These are phyloP conservation scores for Nephrotoma guestfalica DNA, from an alignment of 2,888 invertebrate species.

Conservation along the genomic window DNA sequence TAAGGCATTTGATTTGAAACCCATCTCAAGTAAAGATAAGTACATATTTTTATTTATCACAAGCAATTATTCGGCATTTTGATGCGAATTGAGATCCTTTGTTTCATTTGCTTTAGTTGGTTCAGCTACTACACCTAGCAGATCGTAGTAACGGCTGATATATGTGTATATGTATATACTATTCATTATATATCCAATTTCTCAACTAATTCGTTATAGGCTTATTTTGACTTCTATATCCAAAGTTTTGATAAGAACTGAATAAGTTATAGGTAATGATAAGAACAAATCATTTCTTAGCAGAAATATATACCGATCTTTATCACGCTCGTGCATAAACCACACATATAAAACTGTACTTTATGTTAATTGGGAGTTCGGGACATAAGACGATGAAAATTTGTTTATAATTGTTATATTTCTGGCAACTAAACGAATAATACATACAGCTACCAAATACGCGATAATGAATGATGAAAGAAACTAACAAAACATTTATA, in stretches of 20 bases:
- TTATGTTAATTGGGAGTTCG: too few species aligned
- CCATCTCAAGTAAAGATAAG: background rate
- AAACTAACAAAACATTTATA: background rate
- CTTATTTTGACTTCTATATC: background rate
- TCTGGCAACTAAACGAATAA: background rate
- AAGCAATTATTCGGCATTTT: background rate
- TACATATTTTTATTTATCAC: too few species aligned
- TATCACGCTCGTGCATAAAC: too few species aligned
- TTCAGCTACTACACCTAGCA: too few species aligned
- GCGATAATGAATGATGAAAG: background rate
- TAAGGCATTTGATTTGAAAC: background rate
- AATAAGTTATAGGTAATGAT: background rate
- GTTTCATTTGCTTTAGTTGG: too few species aligned
- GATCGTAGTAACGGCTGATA: too few species aligned
- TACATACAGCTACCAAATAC: too few species aligned
- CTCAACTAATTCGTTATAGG: background rate
- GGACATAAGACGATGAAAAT: background rate
- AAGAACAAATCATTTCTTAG: background rate
- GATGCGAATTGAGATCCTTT: too few species aligned
- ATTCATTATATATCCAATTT: too few species aligned
- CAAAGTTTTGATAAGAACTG: background rate
- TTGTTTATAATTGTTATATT: background rate
- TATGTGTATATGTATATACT: too few species aligned
- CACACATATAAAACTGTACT: too few species aligned
- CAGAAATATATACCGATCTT: background rate